Evolutionary conservation across 2,888 invertebrate species (phyloP), one percentile per base, ranked within the genome.

Genomic region (Temnothorax rugatulus): DNA sequence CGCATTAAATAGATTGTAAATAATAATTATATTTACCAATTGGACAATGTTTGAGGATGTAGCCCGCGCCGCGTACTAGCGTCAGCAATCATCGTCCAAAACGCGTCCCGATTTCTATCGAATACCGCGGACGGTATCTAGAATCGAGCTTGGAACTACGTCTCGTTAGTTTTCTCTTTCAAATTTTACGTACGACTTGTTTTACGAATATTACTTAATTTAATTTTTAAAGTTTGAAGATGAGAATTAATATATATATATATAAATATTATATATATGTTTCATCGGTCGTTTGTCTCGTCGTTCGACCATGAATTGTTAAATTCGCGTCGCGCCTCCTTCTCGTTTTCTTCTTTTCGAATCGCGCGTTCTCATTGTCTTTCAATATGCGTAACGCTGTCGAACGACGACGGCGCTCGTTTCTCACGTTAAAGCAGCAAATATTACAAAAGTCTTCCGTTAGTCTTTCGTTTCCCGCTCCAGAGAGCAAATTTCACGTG

Each of bases 371-470:
- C 13, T 34, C 13, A 34, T n/a, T 59, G 21, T 79, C 25, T 79
- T 69, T 79, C 47, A 68, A 44, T 47, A 57, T 8, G n/a, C n/a
- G 9, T 44, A 29, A 9, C 69, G 75, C 64, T 54, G 41, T 82
- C 54, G 61, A 66, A 54, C 50, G 47, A 41, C 74, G 52, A 61
- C 50, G 61, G 44, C 71, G 61, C 34, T 47, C 18, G 29, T 29
- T 11, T 64, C 15, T 73, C 34, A 77, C n/a, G 47, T 77, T 77
- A 38, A 73, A 71, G 91, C 92, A 92, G 89, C 93, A 93, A 93
- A 93, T 87, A 92, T 93, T 91, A 92, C 92, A 89, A 92, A 87
- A 90, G 93, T 93, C 92, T 94, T 94, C 92, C 93, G 86, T 83
- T 87, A 68, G 66, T 38, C 25, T 75, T 18, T 66, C 21, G 29